Conservation (phyloP, 2,888 invertebrate genomes). For the Dorcus hopei region DNA sequence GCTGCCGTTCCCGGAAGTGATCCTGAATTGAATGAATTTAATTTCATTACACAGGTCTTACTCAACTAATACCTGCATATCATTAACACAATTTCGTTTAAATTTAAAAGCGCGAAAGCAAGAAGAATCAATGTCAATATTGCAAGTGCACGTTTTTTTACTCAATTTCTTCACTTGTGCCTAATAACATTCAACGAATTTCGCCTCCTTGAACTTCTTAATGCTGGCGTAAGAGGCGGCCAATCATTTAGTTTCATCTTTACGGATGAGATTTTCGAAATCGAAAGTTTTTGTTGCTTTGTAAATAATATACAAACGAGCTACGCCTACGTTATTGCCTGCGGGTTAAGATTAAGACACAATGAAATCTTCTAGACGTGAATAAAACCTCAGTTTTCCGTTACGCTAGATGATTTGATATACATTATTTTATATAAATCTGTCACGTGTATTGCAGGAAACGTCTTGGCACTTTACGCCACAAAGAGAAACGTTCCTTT, state of each 20-base stretch:
- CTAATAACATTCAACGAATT: no score
- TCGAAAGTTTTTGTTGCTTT: constrained; percentile 11
- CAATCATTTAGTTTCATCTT: constrained; percentile 12
- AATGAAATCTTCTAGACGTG: not conserved
- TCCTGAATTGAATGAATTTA: constrained; percentile 51
- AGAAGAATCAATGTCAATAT: no score
- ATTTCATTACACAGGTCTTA: not conserved
- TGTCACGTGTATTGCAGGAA: no score
- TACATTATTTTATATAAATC: no score
- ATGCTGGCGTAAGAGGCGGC: no score
- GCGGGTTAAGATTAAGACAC: not conserved
- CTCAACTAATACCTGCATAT: constrained; percentile 8
- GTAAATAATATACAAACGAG: not conserved
- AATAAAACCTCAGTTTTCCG: no score
- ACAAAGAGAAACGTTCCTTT: no score
- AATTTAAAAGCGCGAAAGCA: not conserved
- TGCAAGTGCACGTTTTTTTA: no score
- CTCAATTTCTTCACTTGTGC: no score
- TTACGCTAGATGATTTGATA: no score
- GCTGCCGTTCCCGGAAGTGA: constrained; percentile 75
- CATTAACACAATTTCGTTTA: not conserved
- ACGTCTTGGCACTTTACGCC: no score
- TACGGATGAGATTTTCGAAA: constrained; percentile 17
- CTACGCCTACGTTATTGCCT: not conserved
- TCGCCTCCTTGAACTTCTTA: no score